Percentiles rank a stretch among this genome's conserved stretches.
These are phyloP conservation scores for Tholera decimalis DNA, from an alignment of 2,888 invertebrate species.

Conservation along the genomic window DNA sequence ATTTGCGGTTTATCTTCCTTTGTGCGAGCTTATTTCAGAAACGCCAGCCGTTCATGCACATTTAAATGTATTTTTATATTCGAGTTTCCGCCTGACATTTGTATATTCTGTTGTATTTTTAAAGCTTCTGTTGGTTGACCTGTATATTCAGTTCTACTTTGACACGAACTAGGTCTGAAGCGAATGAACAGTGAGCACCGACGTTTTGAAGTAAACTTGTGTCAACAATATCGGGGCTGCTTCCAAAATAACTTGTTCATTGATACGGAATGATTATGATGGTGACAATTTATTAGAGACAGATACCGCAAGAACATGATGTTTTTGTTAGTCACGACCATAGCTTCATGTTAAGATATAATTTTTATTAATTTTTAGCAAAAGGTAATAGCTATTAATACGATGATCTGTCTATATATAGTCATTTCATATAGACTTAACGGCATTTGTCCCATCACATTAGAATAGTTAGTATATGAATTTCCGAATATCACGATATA, in stretches of 20 bases:
- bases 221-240: constrained; percentile 2
- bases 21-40: constrained; percentile 19
- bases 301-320: too few relatives aligned
- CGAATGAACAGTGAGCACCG: not conserved
- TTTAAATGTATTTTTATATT: constrained; percentile 23
- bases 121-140: constrained; percentile 5
- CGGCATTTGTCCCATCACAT: too few relatives aligned
- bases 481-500: too few relatives aligned
- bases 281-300: too few relatives aligned
- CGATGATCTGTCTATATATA: too few relatives aligned
- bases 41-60: constrained; percentile 5
- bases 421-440: too few relatives aligned
- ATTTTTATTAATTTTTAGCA: too few relatives aligned
- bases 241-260: constrained; percentile 24
- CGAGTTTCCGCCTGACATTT: constrained; percentile 1
- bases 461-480: too few relatives aligned
- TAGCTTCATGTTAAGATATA: too few relatives aligned
- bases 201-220: constrained; percentile 31
- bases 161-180: constrained; percentile 16
- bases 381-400: too few relatives aligned
- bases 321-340: not conserved
- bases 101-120: constrained; percentile 18
- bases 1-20: constrained; percentile 35
- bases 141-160: constrained; percentile 24
- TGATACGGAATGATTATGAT: not conserved